phyloP scores from a whole-genome alignment of 2,113 vertebrate species.

The Colaptes auratus region DNA sequence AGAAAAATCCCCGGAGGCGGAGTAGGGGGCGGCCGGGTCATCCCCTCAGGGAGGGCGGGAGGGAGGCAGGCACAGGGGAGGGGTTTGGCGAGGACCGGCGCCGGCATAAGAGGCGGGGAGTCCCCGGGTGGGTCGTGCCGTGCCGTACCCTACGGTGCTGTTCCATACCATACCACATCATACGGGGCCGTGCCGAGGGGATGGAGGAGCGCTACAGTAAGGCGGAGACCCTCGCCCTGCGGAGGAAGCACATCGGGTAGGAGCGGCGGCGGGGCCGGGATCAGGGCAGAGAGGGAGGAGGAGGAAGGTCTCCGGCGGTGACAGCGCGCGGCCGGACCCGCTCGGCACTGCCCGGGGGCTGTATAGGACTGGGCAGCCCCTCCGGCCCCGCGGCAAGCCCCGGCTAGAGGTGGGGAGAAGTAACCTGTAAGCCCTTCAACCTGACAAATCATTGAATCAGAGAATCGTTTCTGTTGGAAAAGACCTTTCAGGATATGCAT shows the following conservation, averaged over 20 bases:
- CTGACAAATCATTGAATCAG: no score
- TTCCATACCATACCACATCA: background rate
- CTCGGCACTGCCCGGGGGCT: background rate
- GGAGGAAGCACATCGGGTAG: conserved; percentile 90
- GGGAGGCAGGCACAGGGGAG: background rate
- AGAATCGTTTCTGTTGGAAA: no score
- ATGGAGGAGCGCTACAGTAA: conserved; percentile 83
- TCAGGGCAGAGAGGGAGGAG: no score
- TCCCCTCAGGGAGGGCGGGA: background rate
- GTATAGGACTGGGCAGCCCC: no score
- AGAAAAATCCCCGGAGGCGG: no score
- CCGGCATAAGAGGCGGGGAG: conserved; percentile 58
- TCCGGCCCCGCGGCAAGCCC: background rate
- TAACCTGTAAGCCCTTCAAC: background rate
- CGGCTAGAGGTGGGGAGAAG: background rate
- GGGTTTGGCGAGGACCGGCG: conserved; percentile 8
- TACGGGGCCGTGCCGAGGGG: background rate
- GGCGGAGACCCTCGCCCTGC: conserved; percentile 83
- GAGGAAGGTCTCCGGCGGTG: background rate
- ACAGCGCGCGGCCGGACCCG: background rate
- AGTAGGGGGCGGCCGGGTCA: background rate
- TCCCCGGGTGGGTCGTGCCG: background rate
- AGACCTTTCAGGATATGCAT: no score
- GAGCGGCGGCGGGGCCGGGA: background rate
- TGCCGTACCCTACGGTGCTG: background rate